Conservation (phyloP, 1,140 invertebrate species). For the Camponotus pennsylvanicus region DNA sequence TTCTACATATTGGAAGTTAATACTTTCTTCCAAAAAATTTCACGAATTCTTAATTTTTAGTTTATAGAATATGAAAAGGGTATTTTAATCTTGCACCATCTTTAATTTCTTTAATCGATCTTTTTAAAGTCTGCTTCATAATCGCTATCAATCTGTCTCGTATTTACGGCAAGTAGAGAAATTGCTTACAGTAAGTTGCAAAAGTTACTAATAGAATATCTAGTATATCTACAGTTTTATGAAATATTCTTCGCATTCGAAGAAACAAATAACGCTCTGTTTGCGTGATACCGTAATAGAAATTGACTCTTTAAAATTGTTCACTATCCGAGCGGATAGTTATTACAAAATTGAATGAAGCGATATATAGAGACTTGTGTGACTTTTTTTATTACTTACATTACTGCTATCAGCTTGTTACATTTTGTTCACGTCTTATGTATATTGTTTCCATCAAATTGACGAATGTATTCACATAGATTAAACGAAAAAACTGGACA, state of each 20-base stretch:
- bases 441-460: neutral
- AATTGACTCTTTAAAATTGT: constrained; percentile 21
- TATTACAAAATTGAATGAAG: constrained; percentile 25
- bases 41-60: neutral
- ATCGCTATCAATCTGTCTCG: neutral
- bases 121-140: neutral
- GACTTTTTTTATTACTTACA: neutral
- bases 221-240: neutral
- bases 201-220: constrained; percentile 21
- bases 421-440: neutral
- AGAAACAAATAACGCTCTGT: neutral
- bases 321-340: constrained; percentile 10
- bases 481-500: constrained; percentile 5
- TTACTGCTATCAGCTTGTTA: neutral
- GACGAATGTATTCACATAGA: neutral
- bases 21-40: neutral
- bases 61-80: neutral
- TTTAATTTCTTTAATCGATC: neutral
- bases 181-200: constrained; percentile 4
- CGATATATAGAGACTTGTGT: neutral
- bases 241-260: constrained; percentile 7
- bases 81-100: neutral
- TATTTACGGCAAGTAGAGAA: neutral
- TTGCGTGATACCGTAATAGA: neutral
- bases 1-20: neutral